Conservation (phyloP, 2,113 vertebrate species). For the Electrona antarctica region DNA sequence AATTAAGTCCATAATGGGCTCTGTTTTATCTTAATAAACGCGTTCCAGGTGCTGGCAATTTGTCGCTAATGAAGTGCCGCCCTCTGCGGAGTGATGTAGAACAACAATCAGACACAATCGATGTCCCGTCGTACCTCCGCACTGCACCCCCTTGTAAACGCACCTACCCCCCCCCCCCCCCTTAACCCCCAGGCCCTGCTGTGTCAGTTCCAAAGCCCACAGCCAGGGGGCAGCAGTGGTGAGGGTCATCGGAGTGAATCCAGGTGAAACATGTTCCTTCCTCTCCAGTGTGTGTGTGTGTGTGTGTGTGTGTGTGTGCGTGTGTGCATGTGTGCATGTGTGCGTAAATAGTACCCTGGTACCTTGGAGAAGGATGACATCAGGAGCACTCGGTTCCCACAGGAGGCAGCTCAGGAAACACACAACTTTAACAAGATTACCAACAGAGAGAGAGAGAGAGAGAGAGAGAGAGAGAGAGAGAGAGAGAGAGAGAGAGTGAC, state of each 20-base stretch:
- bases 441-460: slow-evolving; percentile 28
- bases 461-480: slow-evolving; percentile 21
- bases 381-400: slow-evolving; percentile 44
- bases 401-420: slow-evolving; percentile 66
- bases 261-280: slow-evolving; percentile 38
- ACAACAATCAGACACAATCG: slow-evolving; percentile 52
- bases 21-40: slow-evolving; percentile 68
- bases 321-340: no score
- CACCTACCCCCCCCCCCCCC: not conserved
- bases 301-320: no score
- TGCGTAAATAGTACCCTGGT: slow-evolving; percentile 1
- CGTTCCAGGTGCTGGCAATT: slow-evolving; percentile 75
- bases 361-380: slow-evolving; percentile 57
- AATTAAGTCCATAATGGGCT: slow-evolving; percentile 53
- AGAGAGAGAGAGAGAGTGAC: slow-evolving; percentile 33
- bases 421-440: slow-evolving; percentile 75
- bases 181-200: not conserved
- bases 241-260: slow-evolving; percentile 21
- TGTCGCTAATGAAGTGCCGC: slow-evolving; percentile 77
- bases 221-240: slow-evolving; percentile 29
- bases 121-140: not conserved
- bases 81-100: slow-evolving; percentile 59
- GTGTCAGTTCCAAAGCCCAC: slow-evolving; percentile 25
- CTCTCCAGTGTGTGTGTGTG: slow-evolving; percentile 30
- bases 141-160: not conserved